Evolutionary conservation across 2,113 vertebrate species (phyloP).

Genomic region (Oryzias curvinotus): DNA sequence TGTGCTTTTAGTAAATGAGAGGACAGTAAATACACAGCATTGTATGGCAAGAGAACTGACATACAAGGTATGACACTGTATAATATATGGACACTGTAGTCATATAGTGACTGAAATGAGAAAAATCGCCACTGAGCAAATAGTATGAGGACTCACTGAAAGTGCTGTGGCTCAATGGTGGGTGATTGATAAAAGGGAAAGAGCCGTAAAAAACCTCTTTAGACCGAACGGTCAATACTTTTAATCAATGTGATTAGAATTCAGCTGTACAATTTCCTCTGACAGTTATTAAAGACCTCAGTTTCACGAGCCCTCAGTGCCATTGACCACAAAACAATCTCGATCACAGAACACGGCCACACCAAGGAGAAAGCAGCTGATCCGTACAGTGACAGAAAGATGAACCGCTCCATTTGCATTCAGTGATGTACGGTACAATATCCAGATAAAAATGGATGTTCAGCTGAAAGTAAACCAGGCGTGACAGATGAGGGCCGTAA

Average conservation of each 20-base stretch:
- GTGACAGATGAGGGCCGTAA: conserved; percentile 49
- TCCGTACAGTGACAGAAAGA: conserved; percentile 58
- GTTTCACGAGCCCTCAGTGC: conserved; percentile 11
- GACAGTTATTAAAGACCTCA: conserved; percentile 64
- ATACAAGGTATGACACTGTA: neutral
- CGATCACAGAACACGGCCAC: conserved; percentile 20
- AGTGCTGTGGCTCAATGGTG: conserved; percentile 18
- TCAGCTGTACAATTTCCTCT: conserved; percentile 56
- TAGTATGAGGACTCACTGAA: conserved; percentile 17
- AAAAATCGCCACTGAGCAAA: conserved; percentile 16
- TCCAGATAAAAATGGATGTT: conserved; percentile 59
- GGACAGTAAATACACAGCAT: neutral
- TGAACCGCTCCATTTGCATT: conserved; percentile 67
- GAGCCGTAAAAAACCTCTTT: conserved; percentile 42
- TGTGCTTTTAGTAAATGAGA: too few relatives aligned
- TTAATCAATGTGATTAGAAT: conserved; percentile 74
- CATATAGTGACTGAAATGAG: conserved; percentile 15
- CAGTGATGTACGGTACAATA: conserved; percentile 68
- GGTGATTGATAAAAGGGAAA: conserved; percentile 56
- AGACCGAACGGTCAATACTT: conserved; percentile 60
- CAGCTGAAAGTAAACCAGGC: conserved; percentile 33
- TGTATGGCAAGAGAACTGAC: neutral
- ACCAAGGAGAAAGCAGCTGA: conserved; percentile 34
- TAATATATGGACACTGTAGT: conserved; percentile 9
- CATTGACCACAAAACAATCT: conserved; percentile 12